Conservation (phyloP, 2,113 vertebrate species). For the Benitochromis conjunctus region DNA sequence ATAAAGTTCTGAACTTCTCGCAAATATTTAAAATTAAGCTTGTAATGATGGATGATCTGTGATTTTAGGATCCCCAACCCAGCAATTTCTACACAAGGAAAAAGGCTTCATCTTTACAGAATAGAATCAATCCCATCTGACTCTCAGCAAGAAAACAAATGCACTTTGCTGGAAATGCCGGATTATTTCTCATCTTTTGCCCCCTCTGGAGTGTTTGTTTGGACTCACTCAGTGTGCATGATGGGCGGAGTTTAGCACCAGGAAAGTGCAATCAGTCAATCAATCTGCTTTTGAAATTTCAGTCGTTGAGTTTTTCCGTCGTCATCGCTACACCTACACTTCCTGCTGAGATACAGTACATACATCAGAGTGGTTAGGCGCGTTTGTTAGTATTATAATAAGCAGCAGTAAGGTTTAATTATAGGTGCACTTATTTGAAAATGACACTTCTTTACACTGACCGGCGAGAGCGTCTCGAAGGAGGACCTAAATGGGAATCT, state of each 20-base stretch:
- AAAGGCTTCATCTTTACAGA: background rate
- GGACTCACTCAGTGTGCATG: background rate
- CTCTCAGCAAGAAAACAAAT: background rate
- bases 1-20: background rate
- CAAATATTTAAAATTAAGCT: background rate
- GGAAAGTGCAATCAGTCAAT: background rate
- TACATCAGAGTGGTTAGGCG: background rate
- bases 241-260: background rate
- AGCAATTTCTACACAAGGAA: background rate
- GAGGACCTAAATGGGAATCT: background rate
- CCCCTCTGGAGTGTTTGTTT: background rate
- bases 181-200: background rate
- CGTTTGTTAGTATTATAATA: slow-evolving; percentile 24
- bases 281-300: background rate
- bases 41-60: background rate
- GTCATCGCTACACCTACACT: background rate
- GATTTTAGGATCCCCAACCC: background rate
- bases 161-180: background rate
- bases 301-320: background rate
- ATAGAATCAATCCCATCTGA: background rate
- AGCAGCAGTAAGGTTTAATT: slow-evolving; percentile 39
- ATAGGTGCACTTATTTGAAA: slow-evolving; percentile 7
- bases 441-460: slow-evolving; percentile 13
- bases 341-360: background rate
- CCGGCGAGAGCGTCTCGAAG: background rate